phyloP scores from a whole-genome alignment of 2,113 vertebrate genomes.

The Rafetus swinhoei region DNA sequence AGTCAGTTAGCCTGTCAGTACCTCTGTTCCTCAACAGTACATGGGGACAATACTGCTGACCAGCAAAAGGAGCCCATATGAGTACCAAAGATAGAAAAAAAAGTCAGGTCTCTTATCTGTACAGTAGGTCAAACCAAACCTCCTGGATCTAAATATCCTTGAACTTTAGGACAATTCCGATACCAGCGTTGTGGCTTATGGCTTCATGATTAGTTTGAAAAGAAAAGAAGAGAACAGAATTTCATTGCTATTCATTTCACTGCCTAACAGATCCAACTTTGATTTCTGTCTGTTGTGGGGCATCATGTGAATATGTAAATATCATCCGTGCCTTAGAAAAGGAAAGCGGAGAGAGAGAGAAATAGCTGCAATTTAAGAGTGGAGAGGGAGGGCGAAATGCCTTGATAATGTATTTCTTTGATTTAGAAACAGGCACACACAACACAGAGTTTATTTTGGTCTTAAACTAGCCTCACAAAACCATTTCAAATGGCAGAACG shows the following conservation, averaged over 20 bases:
- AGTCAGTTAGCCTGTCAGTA: rapidly evolving
- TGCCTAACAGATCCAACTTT: slow-evolving; percentile 36
- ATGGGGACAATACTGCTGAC: background rate
- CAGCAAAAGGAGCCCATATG: rapidly evolving
- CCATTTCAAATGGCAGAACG: slow-evolving; percentile 10
- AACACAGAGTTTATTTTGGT: slow-evolving; percentile 57
- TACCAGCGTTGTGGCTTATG: background rate
- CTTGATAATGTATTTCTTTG: slow-evolving; percentile 1
- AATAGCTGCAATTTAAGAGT: slow-evolving; percentile 55
- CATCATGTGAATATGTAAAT: slow-evolving; percentile 47
- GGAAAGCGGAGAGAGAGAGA: background rate
- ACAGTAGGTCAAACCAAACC: background rate
- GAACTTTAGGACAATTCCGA: background rate
- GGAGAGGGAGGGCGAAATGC: slow-evolving; percentile 58
- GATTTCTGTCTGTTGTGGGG: slow-evolving; percentile 45
- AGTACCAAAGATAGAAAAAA: background rate
- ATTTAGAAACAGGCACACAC: slow-evolving; percentile 25
- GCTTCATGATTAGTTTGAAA: background rate
- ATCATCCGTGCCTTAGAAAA: slow-evolving; percentile 59
- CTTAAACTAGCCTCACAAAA: slow-evolving; percentile 37
- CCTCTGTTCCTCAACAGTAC: background rate
- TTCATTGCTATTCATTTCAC: slow-evolving; percentile 24
- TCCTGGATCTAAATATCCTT: background rate
- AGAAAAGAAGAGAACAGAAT: background rate
- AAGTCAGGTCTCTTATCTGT: background rate